These are phyloP conservation scores for Tiliacea citrago DNA, from an alignment of 2,888 invertebrate species.

Conservation along the genomic window DNA sequence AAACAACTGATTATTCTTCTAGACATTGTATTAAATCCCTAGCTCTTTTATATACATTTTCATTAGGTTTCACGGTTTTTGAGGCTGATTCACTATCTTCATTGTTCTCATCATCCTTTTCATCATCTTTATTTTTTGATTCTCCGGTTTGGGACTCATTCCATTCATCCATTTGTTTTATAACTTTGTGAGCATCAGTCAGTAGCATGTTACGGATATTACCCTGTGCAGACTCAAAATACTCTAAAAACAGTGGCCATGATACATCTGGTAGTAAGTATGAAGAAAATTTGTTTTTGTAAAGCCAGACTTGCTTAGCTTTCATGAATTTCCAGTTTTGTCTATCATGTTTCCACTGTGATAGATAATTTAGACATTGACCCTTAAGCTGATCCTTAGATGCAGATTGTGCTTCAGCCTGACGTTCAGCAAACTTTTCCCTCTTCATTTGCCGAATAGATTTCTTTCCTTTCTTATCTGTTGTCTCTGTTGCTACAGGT, in stretches of 20 bases:
- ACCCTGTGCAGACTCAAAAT: constrained; percentile 93
- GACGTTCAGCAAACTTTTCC: constrained; percentile 90
- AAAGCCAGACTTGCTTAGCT: constrained; percentile 94
- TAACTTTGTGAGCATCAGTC: constrained; percentile 92
- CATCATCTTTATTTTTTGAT: constrained; percentile 73
- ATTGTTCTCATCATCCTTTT: constrained; percentile 60
- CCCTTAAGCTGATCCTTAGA: constrained; percentile 90
- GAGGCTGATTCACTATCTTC: constrained; percentile 69
- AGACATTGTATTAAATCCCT: constrained; percentile 92
- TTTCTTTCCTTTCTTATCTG: constrained; percentile 85
- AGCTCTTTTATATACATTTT: constrained; percentile 91
- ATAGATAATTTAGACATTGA: constrained; percentile 92
- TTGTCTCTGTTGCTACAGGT: constrained; percentile 71
- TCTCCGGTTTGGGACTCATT: constrained; percentile 79
- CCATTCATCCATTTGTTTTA: constrained; percentile 91
- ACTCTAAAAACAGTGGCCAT: constrained; percentile 93
- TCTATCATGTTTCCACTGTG: constrained; percentile 93
- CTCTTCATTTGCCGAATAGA: constrained; percentile 93
- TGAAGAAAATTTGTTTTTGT: constrained; percentile 92
- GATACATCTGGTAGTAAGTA: constrained; percentile 90
- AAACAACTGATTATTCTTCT: constrained; percentile 82
- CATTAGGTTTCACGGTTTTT: constrained; percentile 80
- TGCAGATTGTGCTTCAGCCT: constrained; percentile 89
- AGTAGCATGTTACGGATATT: constrained; percentile 91
- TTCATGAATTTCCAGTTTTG: constrained; percentile 96